phyloP scores from a whole-genome alignment of 2,888 invertebrate species.

The Cartodere bifasciata region DNA sequence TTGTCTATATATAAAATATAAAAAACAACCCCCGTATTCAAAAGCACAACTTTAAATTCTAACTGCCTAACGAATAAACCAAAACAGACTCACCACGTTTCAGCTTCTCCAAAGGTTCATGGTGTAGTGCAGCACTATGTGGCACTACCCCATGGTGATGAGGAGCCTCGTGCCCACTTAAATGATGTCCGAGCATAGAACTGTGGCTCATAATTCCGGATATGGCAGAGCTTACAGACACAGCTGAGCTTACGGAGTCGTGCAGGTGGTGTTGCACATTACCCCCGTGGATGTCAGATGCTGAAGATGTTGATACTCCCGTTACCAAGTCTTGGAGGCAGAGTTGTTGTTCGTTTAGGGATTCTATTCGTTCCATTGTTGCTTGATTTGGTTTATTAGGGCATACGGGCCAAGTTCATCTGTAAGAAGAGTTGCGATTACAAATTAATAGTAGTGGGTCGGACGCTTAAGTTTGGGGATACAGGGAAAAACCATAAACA shows the following conservation, averaged over 20 bases:
- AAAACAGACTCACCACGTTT: conserved; percentile 62
- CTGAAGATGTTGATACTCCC: conserved; percentile 40
- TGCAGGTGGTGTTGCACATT: conserved; percentile 42
- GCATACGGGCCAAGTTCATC: too few species aligned
- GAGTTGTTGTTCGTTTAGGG: conserved; percentile 54
- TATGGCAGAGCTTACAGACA: conserved; percentile 45
- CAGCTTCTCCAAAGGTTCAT: conserved; percentile 64
- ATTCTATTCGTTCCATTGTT: conserved; percentile 53
- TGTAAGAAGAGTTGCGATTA: too few species aligned
- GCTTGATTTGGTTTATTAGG: too few species aligned
- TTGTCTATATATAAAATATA: too few species aligned
- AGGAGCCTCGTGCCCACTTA: conserved; percentile 32
- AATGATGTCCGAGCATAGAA: conserved; percentile 38
- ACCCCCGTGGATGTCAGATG: conserved; percentile 38
- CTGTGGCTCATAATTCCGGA: conserved; percentile 43
- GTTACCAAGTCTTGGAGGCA: conserved; percentile 64
- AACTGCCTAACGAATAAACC: too few species aligned
- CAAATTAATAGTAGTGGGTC: too few species aligned
- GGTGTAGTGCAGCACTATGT: conserved; percentile 44
- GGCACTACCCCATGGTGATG: conserved; percentile 49
- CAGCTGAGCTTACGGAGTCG: conserved; percentile 41
- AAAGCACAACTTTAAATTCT: too few species aligned
- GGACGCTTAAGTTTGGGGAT: too few species aligned
- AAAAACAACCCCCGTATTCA: too few species aligned
- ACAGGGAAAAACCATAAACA: too few species aligned